A percentile compares a stretch with the other conserved stretches of the same genome.
These are phyloP conservation scores for Eremobia ochroleuca DNA, from an alignment of 2,888 invertebrate genomes.

Conservation along the genomic window DNA sequence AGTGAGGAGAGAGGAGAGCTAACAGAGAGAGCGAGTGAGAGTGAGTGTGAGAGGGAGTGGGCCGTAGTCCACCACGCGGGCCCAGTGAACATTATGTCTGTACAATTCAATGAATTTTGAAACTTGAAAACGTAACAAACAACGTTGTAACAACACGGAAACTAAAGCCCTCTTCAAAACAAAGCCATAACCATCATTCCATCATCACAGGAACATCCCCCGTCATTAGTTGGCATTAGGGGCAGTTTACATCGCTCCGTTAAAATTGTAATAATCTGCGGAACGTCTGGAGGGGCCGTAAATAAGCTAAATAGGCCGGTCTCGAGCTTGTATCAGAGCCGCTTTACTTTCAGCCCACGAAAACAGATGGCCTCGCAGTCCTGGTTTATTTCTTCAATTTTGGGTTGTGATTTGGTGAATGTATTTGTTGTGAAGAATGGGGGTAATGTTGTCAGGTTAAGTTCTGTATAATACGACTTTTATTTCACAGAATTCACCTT, in stretches of 20 bases:
- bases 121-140: background rate
- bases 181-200: constrained; percentile 27
- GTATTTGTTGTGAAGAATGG: constrained; percentile 11
- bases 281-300: constrained; percentile 76
- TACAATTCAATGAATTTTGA: background rate
- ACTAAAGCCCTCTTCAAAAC: constrained; percentile 3
- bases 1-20: background rate
- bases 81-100: background rate
- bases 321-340: constrained; percentile 64
- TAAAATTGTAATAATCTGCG: constrained; percentile 70
- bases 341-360: constrained; percentile 54
- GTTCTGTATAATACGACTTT: background rate
- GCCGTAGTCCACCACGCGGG: background rate
- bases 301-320: constrained; percentile 81
- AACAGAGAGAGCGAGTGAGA: background rate
- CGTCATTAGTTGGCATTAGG: constrained; percentile 55
- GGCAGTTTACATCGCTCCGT: constrained; percentile 53
- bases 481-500: no score
- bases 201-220: constrained; percentile 47
- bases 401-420: background rate
- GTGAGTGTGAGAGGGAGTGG: background rate
- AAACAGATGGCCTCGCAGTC: constrained; percentile 34
- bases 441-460: background rate
- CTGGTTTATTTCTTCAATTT: constrained; percentile 28
- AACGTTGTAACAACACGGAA: background rate